Conservation (phyloP, 2,797 vertebrate species). For the Enteromius trimaculatus region DNA sequence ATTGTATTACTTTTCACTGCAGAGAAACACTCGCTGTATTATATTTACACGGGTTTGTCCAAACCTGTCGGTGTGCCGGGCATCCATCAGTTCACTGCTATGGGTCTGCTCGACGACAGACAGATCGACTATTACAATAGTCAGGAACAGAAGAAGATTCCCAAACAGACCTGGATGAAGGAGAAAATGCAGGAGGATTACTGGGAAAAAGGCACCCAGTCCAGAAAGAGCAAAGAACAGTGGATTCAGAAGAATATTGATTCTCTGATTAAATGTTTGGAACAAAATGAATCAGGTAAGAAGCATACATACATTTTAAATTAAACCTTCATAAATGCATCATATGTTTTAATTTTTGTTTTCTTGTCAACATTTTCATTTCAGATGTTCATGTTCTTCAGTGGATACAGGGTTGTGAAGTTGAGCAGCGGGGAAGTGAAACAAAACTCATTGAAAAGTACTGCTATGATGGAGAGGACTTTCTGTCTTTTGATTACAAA, state of each 20-base stretch:
- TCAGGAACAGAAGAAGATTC: background rate
- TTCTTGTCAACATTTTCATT: background rate
- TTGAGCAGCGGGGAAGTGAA: rapidly evolving
- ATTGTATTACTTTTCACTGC: too few relatives aligned
- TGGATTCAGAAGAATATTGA: slow-evolving; percentile 72
- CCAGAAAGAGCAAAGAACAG: slow-evolving; percentile 60
- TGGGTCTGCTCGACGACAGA: slow-evolving; percentile 69
- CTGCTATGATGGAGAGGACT: slow-evolving; percentile 68
- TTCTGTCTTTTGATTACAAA: slow-evolving; percentile 63
- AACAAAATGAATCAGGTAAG: slow-evolving; percentile 60
- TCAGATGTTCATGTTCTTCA: slow-evolving; percentile 69
- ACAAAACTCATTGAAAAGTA: slow-evolving; percentile 58
- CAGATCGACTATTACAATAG: slow-evolving; percentile 78
- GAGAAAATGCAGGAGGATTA: slow-evolving; percentile 40
- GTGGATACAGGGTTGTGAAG: slow-evolving; percentile 70
- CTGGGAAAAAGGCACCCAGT: slow-evolving; percentile 59
- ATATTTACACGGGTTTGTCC: too few relatives aligned
- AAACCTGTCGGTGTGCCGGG: too few relatives aligned
- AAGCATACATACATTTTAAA: too few relatives aligned
- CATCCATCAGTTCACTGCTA: slow-evolving; percentile 74
- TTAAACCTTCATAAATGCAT: too few relatives aligned
- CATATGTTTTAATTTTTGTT: background rate
- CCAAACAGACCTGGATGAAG: slow-evolving; percentile 71
- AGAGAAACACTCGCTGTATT: too few relatives aligned
- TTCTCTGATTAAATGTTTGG: slow-evolving; percentile 68